These are phyloP conservation scores for Liparis tanakae DNA, from an alignment of 2,797 vertebrate genomes.

Conservation along the genomic window DNA sequence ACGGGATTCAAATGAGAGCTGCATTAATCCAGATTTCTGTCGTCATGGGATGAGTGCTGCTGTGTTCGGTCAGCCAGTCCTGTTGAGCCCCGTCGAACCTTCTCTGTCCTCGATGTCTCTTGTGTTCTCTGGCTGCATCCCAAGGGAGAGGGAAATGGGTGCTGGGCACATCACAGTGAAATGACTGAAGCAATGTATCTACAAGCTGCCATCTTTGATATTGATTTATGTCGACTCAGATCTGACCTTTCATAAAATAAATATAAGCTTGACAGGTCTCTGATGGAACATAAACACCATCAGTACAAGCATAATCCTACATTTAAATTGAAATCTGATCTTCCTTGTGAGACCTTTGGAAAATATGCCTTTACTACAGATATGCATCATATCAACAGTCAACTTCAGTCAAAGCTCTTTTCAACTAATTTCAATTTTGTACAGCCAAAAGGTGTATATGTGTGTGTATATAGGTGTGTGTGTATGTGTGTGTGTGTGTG, in stretches of 20 bases:
- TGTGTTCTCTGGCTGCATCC: constrained; percentile 49
- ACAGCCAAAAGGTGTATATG: neutral
- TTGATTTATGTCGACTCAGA: constrained; percentile 52
- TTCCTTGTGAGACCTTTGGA: constrained; percentile 7
- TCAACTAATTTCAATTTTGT: neutral
- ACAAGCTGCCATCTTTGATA: constrained; percentile 47
- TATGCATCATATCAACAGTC: constrained; percentile 4
- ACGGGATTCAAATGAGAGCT: constrained; percentile 69
- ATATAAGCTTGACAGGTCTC: constrained; percentile 30
- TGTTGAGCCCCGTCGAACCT: constrained; percentile 39
- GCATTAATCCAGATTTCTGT: constrained; percentile 75
- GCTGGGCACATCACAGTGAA: constrained; percentile 45
- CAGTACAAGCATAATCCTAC: constrained; percentile 17
- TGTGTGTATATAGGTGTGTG: neutral
- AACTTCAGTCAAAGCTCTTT: constrained; percentile 3
- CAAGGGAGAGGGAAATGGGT: constrained; percentile 51
- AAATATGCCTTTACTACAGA: neutral
- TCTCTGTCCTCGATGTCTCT: constrained; percentile 46
- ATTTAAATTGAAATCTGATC: constrained; percentile 5
- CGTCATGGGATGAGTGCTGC: constrained; percentile 62
- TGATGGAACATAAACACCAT: constrained; percentile 31
- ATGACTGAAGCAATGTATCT: constrained; percentile 45
- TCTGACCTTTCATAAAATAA: constrained; percentile 49
- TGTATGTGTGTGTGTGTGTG: neutral
- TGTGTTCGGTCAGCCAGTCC: constrained; percentile 42